Evolutionary conservation across 2,113 vertebrate species (phyloP).

Genomic region (Motacilla tschutschensis): DNA sequence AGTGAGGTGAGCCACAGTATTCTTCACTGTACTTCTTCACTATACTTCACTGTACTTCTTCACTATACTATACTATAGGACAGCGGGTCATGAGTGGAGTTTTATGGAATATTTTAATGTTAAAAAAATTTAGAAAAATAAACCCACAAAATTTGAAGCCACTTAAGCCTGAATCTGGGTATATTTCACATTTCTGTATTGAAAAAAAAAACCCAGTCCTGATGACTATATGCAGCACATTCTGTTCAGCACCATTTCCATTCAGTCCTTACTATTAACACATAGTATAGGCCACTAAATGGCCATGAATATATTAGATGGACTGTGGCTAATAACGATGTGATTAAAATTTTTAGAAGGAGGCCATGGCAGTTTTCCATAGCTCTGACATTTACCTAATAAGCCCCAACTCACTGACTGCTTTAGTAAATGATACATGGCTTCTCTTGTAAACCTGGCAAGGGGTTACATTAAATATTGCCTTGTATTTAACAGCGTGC

Average conservation of each 20-base stretch:
- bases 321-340: background rate
- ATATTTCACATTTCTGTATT: background rate
- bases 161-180: background rate
- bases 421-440: background rate
- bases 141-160: background rate
- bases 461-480: slow-evolving; percentile 16
- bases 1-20: background rate
- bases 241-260: background rate
- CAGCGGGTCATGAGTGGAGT: background rate
- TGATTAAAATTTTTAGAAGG: background rate
- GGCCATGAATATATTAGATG: background rate
- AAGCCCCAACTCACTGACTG: background rate
- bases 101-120: background rate
- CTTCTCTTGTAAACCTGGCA: slow-evolving; percentile 4
- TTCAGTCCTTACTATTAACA: background rate
- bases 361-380: slow-evolving; percentile 9
- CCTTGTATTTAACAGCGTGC: background rate
- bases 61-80: background rate
- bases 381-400: slow-evolving; percentile 4
- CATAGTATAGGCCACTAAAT: background rate
- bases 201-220: background rate
- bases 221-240: background rate
- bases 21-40: background rate
- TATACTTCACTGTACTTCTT: background rate
- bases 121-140: background rate